Base-by-base conservation (phyloP, 1,140 invertebrate genomes). In the Mesaphorura yosii region DNA sequence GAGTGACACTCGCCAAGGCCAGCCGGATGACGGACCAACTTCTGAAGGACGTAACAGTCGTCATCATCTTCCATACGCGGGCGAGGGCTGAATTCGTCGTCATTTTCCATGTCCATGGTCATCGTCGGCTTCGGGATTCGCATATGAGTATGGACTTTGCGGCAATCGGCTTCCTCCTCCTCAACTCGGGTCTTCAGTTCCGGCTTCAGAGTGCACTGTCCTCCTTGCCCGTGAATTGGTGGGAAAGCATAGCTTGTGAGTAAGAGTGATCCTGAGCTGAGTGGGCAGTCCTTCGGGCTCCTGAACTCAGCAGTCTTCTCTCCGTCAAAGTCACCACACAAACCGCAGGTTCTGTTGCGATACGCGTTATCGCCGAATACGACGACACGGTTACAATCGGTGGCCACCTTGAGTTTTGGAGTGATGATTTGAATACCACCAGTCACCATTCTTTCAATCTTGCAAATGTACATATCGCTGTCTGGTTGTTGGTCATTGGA, bases 311-410 rank as follows among this genome's bases (percentile, higher is more conserved):
- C 57, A 26, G 46, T 45, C 55, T 57, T 57, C 23, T 63, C 57
- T 14, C 51, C 46, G 31, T 63, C 55, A 37, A 48, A 54, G 39
- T 63, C 51, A 23, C 61, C 61, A 34, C 61, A 63, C 22, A 63
- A 41, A 31, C 61, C 61, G 38, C 58, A 57, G 44, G 57, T 57
- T 3, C 42, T 17, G 55, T 63, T 63, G 6, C 52, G 42, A 46
- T 31, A 56, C 17, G 14, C 34, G 10, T 57, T 37, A 29, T 49
- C 15, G 6, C 23, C 46, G 50, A 28, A 57, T 40, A 63, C 23
- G 31, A 59, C 28, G 41, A 63, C 41, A 4, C 50, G 47, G 2
- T 41, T 22, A 25, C 52, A 55, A 27, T 63, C 61, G 29, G 42
- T 37, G 20, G 52, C 57, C 22, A 63, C 55, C 17, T 56, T 29